These are phyloP conservation scores for Parelbella ahira DNA, from an alignment of 2,888 invertebrate genomes.

Conservation along the genomic window DNA sequence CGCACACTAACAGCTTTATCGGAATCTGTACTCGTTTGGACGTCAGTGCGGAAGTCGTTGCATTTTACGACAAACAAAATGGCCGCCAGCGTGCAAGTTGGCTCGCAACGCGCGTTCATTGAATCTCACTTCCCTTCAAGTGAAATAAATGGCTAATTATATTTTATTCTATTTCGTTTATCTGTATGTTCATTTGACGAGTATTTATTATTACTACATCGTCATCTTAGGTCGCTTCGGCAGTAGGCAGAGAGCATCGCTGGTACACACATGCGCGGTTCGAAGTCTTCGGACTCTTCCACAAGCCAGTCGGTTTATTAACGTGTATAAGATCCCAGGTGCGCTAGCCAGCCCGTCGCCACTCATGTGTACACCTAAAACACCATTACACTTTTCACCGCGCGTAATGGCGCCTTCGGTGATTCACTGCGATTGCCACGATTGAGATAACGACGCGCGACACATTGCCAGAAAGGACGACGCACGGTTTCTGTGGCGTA, in stretches of 20 bases:
- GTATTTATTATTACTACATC: too few relatives aligned
- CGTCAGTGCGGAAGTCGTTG: slow-evolving; percentile 28
- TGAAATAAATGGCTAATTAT: slow-evolving; percentile 15
- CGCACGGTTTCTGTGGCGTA: too few relatives aligned
- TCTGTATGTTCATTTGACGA: too few relatives aligned
- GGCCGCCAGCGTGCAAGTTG: slow-evolving; percentile 17
- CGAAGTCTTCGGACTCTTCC: too few relatives aligned
- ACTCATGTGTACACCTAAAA: too few relatives aligned
- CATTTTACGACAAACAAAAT: slow-evolving; percentile 32
- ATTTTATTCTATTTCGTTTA: too few relatives aligned
- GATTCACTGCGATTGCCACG: slow-evolving; percentile 21
- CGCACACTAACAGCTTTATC: slow-evolving; percentile 24
- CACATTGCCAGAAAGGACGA: not conserved
- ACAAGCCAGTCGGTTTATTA: too few relatives aligned
- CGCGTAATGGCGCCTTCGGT: slow-evolving; percentile 20
- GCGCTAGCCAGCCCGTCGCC: too few relatives aligned
- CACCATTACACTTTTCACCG: slow-evolving; percentile 17
- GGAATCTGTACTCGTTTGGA: slow-evolving; percentile 28
- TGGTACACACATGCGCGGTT: too few relatives aligned
- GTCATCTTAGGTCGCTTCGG: too few relatives aligned
- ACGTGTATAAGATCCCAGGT: too few relatives aligned
- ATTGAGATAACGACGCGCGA: slow-evolving; percentile 16
- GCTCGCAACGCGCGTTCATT: slow-evolving; percentile 2
- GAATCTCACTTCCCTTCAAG: slow-evolving; percentile 11
- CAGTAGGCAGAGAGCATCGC: too few relatives aligned